Conservation (phyloP, 2,797 vertebrate species). For the Pachyuromys duprasi region DNA sequence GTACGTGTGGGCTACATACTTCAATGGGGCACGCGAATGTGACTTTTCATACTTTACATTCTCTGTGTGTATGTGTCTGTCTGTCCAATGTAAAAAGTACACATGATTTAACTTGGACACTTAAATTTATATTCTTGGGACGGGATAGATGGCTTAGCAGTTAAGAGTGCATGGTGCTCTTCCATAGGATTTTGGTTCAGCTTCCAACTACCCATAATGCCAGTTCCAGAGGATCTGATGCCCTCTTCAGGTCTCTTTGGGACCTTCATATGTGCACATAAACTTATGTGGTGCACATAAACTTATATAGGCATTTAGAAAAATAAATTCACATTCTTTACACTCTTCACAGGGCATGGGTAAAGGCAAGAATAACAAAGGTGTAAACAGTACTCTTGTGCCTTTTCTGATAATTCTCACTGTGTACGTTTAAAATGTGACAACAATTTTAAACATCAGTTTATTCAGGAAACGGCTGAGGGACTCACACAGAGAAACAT, state of each 20-base stretch:
- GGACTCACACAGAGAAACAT: background rate
- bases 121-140: background rate
- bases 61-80: background rate
- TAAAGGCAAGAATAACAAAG: background rate
- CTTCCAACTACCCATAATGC: background rate
- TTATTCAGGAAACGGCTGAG: background rate
- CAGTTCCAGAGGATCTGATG: background rate
- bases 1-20: background rate
- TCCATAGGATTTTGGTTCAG: background rate
- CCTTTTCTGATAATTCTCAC: background rate
- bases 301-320: background rate
- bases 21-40: background rate
- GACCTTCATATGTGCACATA: background rate
- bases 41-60: background rate
- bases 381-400: background rate
- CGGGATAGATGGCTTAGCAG: background rate
- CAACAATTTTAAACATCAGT: too few relatives aligned
- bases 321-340: background rate
- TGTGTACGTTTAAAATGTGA: background rate
- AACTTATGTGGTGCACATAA: background rate
- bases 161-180: background rate
- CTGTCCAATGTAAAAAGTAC: background rate
- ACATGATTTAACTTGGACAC: background rate
- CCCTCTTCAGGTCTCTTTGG: background rate
- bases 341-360: background rate